Conservation (phyloP, 2,113 vertebrate genomes). For the Falco punctatus region DNA sequence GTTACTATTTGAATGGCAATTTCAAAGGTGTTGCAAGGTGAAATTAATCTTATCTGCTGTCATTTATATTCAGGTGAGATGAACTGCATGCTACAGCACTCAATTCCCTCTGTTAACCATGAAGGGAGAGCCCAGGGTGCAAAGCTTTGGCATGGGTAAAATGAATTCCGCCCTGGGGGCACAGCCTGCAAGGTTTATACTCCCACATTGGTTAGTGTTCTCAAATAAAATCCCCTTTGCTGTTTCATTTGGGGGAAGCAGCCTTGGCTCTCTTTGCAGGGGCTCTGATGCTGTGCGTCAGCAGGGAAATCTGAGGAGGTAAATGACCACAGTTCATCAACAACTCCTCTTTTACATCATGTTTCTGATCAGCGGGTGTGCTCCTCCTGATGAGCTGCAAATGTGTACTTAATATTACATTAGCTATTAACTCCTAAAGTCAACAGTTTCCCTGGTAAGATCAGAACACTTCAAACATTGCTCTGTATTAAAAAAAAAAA, state of each 20-base stretch:
- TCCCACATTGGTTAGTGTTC: neutral
- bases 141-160: neutral
- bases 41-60: neutral
- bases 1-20: neutral
- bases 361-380: slow-evolving; percentile 53
- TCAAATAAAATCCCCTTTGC: neutral
- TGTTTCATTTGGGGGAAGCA: neutral
- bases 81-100: neutral
- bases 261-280: neutral
- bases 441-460: slow-evolving; percentile 59
- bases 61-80: neutral
- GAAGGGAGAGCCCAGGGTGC: neutral
- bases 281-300: neutral
- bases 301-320: slow-evolving; percentile 33
- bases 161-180: neutral
- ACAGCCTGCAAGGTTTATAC: neutral
- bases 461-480: slow-evolving; percentile 48
- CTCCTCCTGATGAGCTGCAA: slow-evolving; percentile 46
- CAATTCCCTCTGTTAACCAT: neutral
- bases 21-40: neutral
- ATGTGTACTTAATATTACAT: slow-evolving; percentile 64
- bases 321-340: slow-evolving; percentile 29
- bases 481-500: neutral
- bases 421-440: slow-evolving; percentile 57
- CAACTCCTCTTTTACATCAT: slow-evolving; percentile 2